Conservation (phyloP, 2,113 vertebrate species). For the Garra rufa region DNA sequence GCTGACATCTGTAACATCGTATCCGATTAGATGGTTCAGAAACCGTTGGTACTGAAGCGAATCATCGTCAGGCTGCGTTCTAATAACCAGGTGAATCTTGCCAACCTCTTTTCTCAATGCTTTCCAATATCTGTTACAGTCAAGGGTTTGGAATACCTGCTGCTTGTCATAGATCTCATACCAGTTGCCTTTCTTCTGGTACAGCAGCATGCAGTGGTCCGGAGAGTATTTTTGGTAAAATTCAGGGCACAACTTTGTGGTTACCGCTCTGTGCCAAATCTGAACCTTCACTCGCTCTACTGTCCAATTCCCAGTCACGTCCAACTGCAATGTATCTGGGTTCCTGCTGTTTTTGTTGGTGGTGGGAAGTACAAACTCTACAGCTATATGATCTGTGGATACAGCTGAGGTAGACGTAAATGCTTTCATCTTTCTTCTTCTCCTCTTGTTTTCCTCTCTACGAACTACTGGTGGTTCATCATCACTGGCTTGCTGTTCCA, state of each 20-base stretch:
- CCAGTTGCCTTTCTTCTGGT: conserved; percentile 95
- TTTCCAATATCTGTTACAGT: conserved; percentile 95
- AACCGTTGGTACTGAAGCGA: conserved; percentile 87
- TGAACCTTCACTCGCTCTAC: conserved; percentile 96
- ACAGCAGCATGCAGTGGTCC: conserved; percentile 91
- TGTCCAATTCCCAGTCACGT: conserved; percentile 90
- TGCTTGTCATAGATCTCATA: conserved; percentile 98
- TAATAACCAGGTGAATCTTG: conserved; percentile 87
- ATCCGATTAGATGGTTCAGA: conserved; percentile 91
- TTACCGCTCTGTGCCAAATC: conserved; percentile 90
- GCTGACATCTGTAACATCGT: conserved; percentile 94
- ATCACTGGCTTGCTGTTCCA: conserved; percentile 83
- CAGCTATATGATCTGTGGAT: conserved; percentile 85
- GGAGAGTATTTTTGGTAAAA: conserved; percentile 89
- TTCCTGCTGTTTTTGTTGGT: conserved; percentile 75
- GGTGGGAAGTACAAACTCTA: conserved; percentile 92
- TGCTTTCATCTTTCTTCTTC: conserved; percentile 91
- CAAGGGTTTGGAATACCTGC: conserved; percentile 95
- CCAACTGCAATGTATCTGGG: conserved; percentile 79
- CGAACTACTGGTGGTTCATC: conserved; percentile 81
- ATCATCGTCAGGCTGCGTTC: conserved; percentile 78
- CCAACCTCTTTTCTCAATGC: conserved; percentile 86
- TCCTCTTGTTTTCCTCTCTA: conserved; percentile 82
- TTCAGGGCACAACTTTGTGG: conserved; percentile 81
- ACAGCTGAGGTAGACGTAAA: conserved; percentile 71